These are phyloP conservation scores for Lasioglossum zephyrum DNA, from an alignment of 2,888 invertebrate species.

Conservation along the genomic window DNA sequence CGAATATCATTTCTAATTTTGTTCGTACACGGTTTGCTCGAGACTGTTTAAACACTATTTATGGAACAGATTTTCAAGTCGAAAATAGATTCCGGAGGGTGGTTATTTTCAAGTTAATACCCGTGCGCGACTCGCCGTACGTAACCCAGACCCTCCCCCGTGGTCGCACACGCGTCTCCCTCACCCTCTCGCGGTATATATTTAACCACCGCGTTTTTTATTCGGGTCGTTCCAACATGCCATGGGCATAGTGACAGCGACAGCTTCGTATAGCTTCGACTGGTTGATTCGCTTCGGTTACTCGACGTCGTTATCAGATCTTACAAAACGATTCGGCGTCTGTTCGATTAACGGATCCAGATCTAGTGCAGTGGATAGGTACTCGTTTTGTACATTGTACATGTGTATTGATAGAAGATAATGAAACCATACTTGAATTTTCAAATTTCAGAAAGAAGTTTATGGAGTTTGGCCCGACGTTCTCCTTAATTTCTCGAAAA, in stretches of 20 bases:
- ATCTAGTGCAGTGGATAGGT: background rate
- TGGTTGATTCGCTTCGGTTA: background rate
- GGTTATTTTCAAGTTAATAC: slow-evolving; percentile 27
- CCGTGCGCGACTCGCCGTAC: slow-evolving; percentile 10
- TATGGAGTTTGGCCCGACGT: no score
- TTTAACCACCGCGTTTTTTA: slow-evolving; percentile 45
- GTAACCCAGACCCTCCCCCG: background rate
- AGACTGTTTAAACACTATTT: slow-evolving; percentile 39
- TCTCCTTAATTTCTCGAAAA: no score
- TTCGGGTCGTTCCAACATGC: background rate
- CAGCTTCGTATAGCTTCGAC: background rate
- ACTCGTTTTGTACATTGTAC: background rate
- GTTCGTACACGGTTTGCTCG: slow-evolving; percentile 2
- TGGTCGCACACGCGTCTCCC: background rate
- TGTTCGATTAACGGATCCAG: background rate
- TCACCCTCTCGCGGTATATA: slow-evolving; percentile 19
- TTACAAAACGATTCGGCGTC: background rate
- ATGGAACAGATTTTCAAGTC: slow-evolving; percentile 51
- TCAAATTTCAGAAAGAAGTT: no score
- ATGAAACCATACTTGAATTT: no score
- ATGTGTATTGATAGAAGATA: background rate
- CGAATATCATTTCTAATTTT: slow-evolving; percentile 41
- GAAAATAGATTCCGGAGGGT: slow-evolving; percentile 56
- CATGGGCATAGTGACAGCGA: background rate
- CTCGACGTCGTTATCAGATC: background rate